Evolutionary conservation across 2,797 vertebrate species (phyloP), one percentile per base, ranked within the genome.

Genomic region (Apogon talboti): DNA sequence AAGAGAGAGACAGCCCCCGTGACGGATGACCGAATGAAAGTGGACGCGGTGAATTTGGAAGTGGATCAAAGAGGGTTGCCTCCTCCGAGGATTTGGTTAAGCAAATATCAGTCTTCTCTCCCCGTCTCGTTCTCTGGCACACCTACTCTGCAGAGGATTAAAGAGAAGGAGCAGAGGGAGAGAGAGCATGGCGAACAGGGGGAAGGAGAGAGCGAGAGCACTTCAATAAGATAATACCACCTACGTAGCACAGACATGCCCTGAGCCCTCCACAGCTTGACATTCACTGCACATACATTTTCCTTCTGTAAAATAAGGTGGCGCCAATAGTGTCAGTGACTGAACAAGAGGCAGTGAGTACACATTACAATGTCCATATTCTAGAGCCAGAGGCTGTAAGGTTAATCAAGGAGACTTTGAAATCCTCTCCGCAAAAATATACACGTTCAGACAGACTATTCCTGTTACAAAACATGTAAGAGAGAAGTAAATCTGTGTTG

Each of bases 71-170:
- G 74, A 79, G 66, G 81, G 64, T 42, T 71, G 77, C 59, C 75
- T 79, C 75, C 78, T 67, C 76, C 6, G 56, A 85, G 83, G 83
- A 87, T 90, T 89, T 90, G 85, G 71, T 89, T 89, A 86, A 89
- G 86, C 84, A 89, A 90, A 92, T 88, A 89, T 82, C 80, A 83
- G 79, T 88, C 84, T 80, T 81, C 66, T 74, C 61, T 76, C 28
- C 14, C 55, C 4, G 38, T 71, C 69, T 46, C 55, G 51, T 60
- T 75, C 67, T 61, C 61, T 78, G 66, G 78, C 81, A 84, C 83
- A 86, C 82, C 87, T 88, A 60, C 78, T 82, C 80, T 86, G 86
- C 83, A 83, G 82, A 76, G 85, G 89, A 90, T 90, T 90, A 87
- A 83, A 82, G 73, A 78, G 52, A 65, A 63, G 61, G 63, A 79